Base-by-base conservation (phyloP, 2,888 invertebrate genomes). In the Antitype chi region DNA sequence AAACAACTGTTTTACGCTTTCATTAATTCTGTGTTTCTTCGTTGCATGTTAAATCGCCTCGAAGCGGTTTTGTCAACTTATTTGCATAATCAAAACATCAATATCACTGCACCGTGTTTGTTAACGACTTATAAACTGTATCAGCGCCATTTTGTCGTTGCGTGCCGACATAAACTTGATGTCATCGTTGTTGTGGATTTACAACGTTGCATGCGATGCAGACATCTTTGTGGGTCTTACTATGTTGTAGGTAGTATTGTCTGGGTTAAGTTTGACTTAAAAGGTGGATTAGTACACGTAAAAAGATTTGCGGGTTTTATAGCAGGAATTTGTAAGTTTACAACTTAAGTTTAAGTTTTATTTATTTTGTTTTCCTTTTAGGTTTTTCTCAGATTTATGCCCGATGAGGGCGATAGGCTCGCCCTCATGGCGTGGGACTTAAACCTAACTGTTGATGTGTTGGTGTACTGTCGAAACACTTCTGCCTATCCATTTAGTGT, bases 151-250 rank as follows among this genome's bases (percentile, higher is more conserved):
- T 71, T 77, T 72, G 69, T 70, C 57, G 79, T 80, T 71, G 79
- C 81, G 80, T 84, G 87, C 6, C 63, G 67, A 70, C 73, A 77
- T 78, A 70, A 80, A 83, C 59, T 83, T 38, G 75, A 64, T 73
- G 70, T 73, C 68, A 71, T 76, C 53, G 62, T 72, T 32, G 78
- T 53, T 55, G 70, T 57, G 52, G 49, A 81, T 82, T 85, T 74
- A 85, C 84, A 82, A 74, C 52, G 53, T 85, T 87, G 87, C 85
- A 84, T 87, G 85, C 74, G 32, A 70, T 78, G 38, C 57, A 76
- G 49, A 70, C 75, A 76, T 76, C 57, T 70, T 55, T 13, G 25
- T 32, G 3, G 49, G 23, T 11, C 6, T 23, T 64, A 83, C 80
- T 71, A 70, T 77, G 79, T 81, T 55, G 52, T 52, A 47, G 47